phyloP scores from a whole-genome alignment of 1,140 invertebrate species.

The Ceratitis capitata region DNA sequence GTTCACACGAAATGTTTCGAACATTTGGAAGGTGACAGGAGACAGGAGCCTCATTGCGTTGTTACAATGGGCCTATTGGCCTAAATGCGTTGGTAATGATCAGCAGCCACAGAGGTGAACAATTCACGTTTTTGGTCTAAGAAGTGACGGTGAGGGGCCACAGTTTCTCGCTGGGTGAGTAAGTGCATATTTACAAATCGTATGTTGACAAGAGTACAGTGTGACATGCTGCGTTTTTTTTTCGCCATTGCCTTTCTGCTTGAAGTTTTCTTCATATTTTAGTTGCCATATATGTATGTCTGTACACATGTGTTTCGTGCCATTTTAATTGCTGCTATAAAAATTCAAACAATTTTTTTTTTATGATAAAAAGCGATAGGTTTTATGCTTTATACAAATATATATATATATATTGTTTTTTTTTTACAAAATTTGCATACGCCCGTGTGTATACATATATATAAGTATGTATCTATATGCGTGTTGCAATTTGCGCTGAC shows the following conservation, averaged over 20 bases:
- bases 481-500: slow-evolving; percentile 10
- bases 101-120: too few species aligned
- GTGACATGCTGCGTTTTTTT: background rate
- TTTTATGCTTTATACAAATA: background rate
- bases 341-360: slow-evolving; percentile 21
- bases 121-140: too few species aligned
- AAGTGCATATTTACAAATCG: background rate
- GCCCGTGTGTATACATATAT: background rate
- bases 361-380: background rate
- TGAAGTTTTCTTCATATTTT: background rate
- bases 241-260: background rate
- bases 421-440: background rate
- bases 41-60: too few species aligned
- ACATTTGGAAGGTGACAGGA: too few species aligned
- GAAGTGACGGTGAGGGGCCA: too few species aligned
- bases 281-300: background rate
- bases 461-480: background rate
- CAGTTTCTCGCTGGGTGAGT: too few species aligned
- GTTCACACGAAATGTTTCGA: too few species aligned
- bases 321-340: slow-evolving; percentile 19
- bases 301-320: background rate
- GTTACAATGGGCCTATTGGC: too few species aligned
- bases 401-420: background rate
- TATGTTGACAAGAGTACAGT: background rate
- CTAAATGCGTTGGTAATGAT: too few species aligned